phyloP scores from a whole-genome alignment of 2,888 invertebrate species.

The Lysandra coridon region DNA sequence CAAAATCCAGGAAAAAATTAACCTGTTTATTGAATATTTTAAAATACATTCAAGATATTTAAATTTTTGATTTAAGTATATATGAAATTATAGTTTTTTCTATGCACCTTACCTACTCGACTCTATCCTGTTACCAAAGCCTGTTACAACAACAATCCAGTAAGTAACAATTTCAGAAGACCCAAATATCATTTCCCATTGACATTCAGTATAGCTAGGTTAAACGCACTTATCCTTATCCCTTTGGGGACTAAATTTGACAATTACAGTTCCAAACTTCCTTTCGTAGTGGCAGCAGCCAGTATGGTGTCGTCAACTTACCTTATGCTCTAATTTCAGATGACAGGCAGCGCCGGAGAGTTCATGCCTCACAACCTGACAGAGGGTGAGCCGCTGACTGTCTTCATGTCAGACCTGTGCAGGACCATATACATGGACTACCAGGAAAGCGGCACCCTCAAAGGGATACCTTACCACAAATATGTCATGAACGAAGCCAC shows the following conservation, averaged over 20 bases:
- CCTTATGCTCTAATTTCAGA: conserved; percentile 46
- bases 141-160: not conserved
- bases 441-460: conserved; percentile 75
- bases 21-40: conserved; percentile 4
- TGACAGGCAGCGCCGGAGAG: conserved; percentile 89
- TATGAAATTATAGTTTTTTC: not conserved
- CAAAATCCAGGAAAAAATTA: conserved; percentile 5
- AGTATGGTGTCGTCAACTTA: not conserved
- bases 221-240: too few relatives aligned
- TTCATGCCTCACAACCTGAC: conserved; percentile 85
- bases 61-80: not conserved
- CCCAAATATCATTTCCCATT: too few relatives aligned
- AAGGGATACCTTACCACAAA: conserved; percentile 84
- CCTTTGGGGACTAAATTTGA: too few relatives aligned
- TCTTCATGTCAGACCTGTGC: conserved; percentile 89
- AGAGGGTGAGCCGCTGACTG: conserved; percentile 64
- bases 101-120: not conserved
- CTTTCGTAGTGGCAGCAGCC: not conserved
- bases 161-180: too few relatives aligned
- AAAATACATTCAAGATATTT: not conserved
- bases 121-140: not conserved
- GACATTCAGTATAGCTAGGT: too few relatives aligned
- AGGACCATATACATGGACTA: conserved; percentile 84
- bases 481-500: conserved; percentile 81
- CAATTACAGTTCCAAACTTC: too few relatives aligned